A percentile compares a stretch with the other conserved stretches of the same genome.
These are phyloP conservation scores for Proterorhinus semilunaris DNA, from an alignment of 2,113 vertebrate genomes.

Conservation along the genomic window DNA sequence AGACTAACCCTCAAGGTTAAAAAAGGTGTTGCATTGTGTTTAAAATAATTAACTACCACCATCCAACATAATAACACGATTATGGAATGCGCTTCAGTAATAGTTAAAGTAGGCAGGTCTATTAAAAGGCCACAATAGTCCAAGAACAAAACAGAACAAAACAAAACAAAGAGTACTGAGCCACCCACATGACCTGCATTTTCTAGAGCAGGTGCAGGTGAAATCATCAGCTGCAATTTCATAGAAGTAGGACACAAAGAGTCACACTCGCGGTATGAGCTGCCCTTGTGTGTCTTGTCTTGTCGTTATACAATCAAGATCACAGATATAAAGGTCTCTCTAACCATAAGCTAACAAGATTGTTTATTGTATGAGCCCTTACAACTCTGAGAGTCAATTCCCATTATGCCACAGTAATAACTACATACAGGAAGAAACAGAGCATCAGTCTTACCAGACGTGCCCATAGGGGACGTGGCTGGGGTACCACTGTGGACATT, in stretches of 20 bases:
- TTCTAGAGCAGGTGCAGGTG: constrained; percentile 34
- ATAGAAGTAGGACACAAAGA: constrained; percentile 20
- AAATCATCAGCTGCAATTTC: constrained; percentile 21
- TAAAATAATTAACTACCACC: neutral
- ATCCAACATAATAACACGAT: neutral
- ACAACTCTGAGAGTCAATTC: neutral
- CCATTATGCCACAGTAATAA: neutral
- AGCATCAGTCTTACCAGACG: constrained; percentile 80
- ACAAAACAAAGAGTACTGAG: constrained; percentile 12
- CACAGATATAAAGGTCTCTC: neutral
- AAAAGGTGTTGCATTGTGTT: neutral
- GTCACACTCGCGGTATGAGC: constrained; percentile 13
- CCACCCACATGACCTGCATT: constrained; percentile 15
- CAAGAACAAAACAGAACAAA: constrained; percentile 31
- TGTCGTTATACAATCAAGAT: constrained; percentile 28
- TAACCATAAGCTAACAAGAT: neutral
- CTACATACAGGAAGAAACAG: neutral
- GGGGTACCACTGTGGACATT: constrained; percentile 91
- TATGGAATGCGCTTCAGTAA: neutral
- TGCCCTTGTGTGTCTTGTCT: constrained; percentile 20
- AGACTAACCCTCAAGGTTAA: neutral
- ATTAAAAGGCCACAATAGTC: constrained; percentile 8
- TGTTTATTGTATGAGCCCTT: constrained; percentile 6
- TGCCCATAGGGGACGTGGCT: constrained; percentile 95
- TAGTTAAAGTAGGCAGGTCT: neutral